Percentiles rank a stretch among this genome's conserved stretches.
phyloP scores from a whole-genome alignment of 2,888 invertebrate genomes.

The Phytoseiulus persimilis region DNA sequence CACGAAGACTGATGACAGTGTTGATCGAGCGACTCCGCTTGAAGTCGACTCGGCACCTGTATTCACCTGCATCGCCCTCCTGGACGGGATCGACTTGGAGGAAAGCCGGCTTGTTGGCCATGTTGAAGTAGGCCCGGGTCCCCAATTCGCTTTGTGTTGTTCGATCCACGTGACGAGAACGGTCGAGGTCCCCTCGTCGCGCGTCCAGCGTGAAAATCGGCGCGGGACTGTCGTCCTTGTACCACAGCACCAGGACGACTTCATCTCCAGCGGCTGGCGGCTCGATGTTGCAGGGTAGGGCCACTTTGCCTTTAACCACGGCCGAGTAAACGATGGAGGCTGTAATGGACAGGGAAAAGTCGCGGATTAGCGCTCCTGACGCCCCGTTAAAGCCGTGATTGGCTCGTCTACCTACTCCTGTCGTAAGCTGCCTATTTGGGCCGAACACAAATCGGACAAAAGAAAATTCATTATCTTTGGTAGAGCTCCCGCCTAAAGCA shows the following conservation, averaged over 20 bases:
- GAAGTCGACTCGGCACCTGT: constrained; percentile 78
- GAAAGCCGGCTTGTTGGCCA: constrained; percentile 45
- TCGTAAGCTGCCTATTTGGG: neutral
- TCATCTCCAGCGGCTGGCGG: constrained; percentile 45
- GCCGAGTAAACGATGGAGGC: constrained; percentile 46
- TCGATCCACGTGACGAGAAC: constrained; percentile 43
- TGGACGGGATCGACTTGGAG: constrained; percentile 44
- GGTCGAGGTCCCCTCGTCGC: constrained; percentile 44
- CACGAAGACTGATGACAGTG: constrained; percentile 71
- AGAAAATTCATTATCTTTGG: neutral
- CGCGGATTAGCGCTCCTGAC: neutral
- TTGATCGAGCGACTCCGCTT: constrained; percentile 77
- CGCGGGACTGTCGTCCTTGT: constrained; percentile 72
- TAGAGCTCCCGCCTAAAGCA: neutral
- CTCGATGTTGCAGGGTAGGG: constrained; percentile 45
- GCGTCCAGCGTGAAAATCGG: constrained; percentile 62
- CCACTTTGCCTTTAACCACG: constrained; percentile 45
- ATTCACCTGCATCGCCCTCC: constrained; percentile 65
- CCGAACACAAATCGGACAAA: neutral
- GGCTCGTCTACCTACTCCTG: neutral
- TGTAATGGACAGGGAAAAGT: constrained; percentile 40
- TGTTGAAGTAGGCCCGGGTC: constrained; percentile 44
- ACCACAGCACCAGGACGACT: constrained; percentile 66
- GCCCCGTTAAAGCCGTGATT: neutral
- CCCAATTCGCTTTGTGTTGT: constrained; percentile 43